Evolutionary conservation across 2,113 vertebrate species (phyloP), one percentile per base, ranked within the genome.

Genomic region (Microtus oregoni): DNA sequence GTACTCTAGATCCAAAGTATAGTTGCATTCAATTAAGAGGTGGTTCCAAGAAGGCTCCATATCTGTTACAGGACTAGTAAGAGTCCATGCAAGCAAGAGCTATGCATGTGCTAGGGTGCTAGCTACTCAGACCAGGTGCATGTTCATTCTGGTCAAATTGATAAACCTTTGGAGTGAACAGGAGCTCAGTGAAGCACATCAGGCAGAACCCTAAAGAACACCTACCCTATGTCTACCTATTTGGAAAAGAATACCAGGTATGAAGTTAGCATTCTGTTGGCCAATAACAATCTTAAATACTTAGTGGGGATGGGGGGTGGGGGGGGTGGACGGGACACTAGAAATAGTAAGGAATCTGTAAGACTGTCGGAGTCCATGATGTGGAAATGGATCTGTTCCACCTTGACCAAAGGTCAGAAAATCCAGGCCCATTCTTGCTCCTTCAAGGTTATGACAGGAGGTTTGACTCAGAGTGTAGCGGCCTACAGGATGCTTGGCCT

Each of bases 201-300:
- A 2, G 7, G 1, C 22, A 52, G 28, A 30, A 35, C 3, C 22
- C 22, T 52, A n/a, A 76, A 68, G 32, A 17, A 35, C 28, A 85
- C 35, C 2, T 11, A 79, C 9, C 26, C 88, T 4, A 15, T 61
- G 77, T 96, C 1, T 2, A 63, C 7, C 41, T 79, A 70, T 92
- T 17, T 10, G n/a, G 47, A 89, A 82, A 15, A 95, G 38, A 96
- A 86, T 6, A 67, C 13, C 85, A 28, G 4, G 44, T 63, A 38
- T 13, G 12, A 41, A 15, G 4, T 9, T 92, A 41, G 70, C 26
- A 20, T 70, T 4, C 24, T 79, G 8, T 2, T 88, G 47, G 38
- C 63, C 79, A 85, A 7, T 79, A 12, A 2, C 68, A 70, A 90
- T 86, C 44, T 81, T 87, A 85, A 94, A 86, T 68, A 68, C 70